Evolutionary conservation across 2,113 vertebrate species (phyloP).

Genomic region (Pomatostomus ruficeps): DNA sequence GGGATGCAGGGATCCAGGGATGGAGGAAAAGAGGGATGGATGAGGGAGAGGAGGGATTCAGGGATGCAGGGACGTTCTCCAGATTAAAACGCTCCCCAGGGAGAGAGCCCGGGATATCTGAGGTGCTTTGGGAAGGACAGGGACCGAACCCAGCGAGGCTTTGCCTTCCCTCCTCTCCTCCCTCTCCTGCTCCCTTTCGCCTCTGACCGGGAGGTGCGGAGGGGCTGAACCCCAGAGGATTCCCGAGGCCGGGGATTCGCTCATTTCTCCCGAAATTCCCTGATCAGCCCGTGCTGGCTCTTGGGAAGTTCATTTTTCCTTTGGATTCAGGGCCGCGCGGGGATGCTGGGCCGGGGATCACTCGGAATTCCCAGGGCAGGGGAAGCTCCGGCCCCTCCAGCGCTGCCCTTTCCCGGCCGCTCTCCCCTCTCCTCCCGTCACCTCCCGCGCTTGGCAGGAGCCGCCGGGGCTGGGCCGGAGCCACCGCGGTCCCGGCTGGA

Average conservation of each 20-base stretch:
- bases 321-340: fast-evolving
- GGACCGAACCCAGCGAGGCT: not conserved
- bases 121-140: not conserved
- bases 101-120: not conserved
- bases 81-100: not conserved
- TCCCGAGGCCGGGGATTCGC: not conserved
- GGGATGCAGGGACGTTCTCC: not conserved
- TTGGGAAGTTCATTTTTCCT: not conserved
- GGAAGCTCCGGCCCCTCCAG: not conserved
- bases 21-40: not conserved
- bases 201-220: fast-evolving
- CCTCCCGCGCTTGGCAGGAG: not conserved
- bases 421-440: not conserved
- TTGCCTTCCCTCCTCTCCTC: not conserved
- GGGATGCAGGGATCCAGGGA: not conserved
- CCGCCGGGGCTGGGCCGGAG: not conserved
- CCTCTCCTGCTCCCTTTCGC: not conserved
- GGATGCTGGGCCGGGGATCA: not conserved
- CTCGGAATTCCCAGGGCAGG: not conserved
- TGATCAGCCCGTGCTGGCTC: fast-evolving
- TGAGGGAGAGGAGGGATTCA: not conserved
- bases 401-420: not conserved
- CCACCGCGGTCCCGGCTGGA: not conserved
- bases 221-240: not conserved
- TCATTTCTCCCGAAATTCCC: not conserved